phyloP scores from a whole-genome alignment of 2,113 vertebrate genomes.

The Eupsittula cactorum region DNA sequence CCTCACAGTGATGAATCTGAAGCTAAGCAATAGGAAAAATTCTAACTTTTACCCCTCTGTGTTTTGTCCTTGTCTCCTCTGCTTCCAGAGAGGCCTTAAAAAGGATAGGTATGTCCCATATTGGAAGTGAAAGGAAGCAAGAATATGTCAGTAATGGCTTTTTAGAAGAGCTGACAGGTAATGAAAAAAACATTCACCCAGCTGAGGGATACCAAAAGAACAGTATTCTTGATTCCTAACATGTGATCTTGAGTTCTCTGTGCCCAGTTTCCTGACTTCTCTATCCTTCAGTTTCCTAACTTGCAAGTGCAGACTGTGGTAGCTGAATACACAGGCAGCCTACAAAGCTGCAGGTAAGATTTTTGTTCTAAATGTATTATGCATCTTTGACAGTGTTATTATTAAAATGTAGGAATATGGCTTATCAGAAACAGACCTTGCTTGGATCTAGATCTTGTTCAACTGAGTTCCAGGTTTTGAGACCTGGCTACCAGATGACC shows the following conservation, averaged over 20 bases:
- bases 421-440: neutral
- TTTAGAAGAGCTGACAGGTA: conserved; percentile 12
- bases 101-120: conserved; percentile 1
- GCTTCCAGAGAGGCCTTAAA: neutral
- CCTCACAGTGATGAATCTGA: neutral
- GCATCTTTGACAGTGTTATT: neutral
- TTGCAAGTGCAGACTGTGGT: neutral
- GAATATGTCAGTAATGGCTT: neutral
- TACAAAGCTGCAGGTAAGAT: neutral
- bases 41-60: neutral
- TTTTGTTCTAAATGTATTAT: neutral
- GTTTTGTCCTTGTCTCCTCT: conserved; percentile 10
- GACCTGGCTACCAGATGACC: neutral
- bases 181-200: neutral
- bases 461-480: conserved; percentile 56
- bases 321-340: neutral
- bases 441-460: conserved; percentile 41
- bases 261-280: neutral
- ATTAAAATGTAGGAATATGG: neutral
- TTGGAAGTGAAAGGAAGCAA: conserved; percentile 39
- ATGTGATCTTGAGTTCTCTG: neutral
- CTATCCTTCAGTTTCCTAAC: neutral
- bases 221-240: neutral
- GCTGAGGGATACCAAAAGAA: neutral
- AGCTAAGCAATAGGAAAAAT: neutral